These are phyloP conservation scores for Muscicapa adusta DNA, from an alignment of 2,113 vertebrate species.

Conservation along the genomic window DNA sequence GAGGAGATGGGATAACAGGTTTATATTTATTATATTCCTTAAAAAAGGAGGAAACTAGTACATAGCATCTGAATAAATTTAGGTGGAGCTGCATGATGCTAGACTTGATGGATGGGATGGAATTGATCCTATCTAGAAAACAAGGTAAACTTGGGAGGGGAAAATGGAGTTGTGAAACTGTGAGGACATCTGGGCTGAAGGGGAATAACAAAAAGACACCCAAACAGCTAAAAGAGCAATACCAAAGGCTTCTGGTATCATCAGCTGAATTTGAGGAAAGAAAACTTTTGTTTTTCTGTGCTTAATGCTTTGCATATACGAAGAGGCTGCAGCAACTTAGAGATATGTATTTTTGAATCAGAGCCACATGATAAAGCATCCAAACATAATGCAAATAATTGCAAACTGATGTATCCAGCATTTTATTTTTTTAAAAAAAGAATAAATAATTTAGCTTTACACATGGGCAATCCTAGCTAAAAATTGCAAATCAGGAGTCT, in stretches of 20 bases:
- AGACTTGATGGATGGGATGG: background rate
- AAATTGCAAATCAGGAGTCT: slow-evolving; percentile 73
- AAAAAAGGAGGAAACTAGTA: background rate
- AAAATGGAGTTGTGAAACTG: background rate
- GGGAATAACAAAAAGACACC: background rate
- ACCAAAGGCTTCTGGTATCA: background rate
- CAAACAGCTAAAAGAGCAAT: background rate
- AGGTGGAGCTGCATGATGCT: background rate
- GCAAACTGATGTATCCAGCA: slow-evolving; percentile 67
- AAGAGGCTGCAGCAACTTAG: slow-evolving; percentile 14
- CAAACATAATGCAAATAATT: slow-evolving; percentile 76
- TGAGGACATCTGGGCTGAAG: background rate
- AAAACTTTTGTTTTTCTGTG: background rate
- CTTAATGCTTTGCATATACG: background rate
- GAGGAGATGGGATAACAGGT: background rate
- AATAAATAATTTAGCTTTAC: slow-evolving; percentile 79
- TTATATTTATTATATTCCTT: background rate
- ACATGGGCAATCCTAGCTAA: slow-evolving; percentile 70
- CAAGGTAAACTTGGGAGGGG: background rate
- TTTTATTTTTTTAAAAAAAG: background rate
- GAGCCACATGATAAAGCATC: slow-evolving; percentile 66
- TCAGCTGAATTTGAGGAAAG: background rate
- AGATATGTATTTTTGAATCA: slow-evolving; percentile 59
- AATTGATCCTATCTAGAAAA: background rate
- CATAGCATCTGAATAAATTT: background rate